phyloP scores from a whole-genome alignment of 2,888 invertebrate genomes.

The Conus canariensis region DNA sequence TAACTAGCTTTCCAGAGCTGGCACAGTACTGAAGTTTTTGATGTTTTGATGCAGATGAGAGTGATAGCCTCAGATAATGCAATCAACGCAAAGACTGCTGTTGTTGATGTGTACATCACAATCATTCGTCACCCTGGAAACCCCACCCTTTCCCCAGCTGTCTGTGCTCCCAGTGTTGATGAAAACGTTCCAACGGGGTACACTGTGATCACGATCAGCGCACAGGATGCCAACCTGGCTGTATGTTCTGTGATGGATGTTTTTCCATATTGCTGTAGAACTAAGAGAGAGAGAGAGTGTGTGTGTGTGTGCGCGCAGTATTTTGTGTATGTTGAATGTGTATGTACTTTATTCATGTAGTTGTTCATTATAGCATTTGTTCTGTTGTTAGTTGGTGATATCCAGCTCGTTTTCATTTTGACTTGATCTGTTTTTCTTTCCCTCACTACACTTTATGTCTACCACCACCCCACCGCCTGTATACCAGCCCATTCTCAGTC shows the following conservation, averaged over 20 bases:
- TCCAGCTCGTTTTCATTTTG: too few species aligned
- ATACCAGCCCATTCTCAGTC: too few species aligned
- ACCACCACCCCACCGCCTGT: too few species aligned
- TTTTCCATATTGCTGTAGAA: neutral
- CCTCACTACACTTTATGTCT: too few species aligned
- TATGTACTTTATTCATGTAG: neutral
- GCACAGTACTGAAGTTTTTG: too few species aligned
- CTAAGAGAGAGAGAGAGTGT: neutral
- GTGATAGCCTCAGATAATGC: conserved; percentile 62
- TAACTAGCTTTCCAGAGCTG: neutral
- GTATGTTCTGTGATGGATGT: conserved; percentile 19
- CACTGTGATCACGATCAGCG: neutral
- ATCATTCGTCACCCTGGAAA: conserved; percentile 59
- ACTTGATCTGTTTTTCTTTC: too few species aligned
- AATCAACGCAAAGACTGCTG: conserved; percentile 56
- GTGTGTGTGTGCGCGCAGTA: neutral
- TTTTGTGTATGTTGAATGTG: neutral
- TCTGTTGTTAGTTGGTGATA: too few species aligned
- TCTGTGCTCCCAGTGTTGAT: conserved; percentile 52
- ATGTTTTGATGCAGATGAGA: conserved; percentile 53
- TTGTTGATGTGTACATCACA: conserved; percentile 59
- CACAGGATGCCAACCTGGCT: conserved; percentile 32
- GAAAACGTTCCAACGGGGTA: conserved; percentile 42
- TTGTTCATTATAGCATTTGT: neutral
- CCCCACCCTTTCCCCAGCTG: conserved; percentile 49